phyloP scores from a whole-genome alignment of 2,797 vertebrate genomes.

The Lophura swinhoii region DNA sequence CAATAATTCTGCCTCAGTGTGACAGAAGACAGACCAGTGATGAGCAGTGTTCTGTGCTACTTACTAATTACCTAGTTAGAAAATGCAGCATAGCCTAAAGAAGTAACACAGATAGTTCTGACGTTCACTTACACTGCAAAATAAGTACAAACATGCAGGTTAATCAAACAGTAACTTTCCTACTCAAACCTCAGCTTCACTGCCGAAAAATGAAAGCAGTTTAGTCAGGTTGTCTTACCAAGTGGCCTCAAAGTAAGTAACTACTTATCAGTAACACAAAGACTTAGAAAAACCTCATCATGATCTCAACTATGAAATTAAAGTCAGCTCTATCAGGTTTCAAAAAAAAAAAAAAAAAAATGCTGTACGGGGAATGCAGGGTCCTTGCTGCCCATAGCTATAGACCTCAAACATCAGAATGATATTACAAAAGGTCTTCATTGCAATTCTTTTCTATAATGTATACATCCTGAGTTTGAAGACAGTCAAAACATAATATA shows the following conservation, averaged over 20 bases:
- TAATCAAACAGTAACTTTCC: background rate
- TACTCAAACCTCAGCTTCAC: background rate
- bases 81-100: background rate
- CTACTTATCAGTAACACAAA: background rate
- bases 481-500: background rate
- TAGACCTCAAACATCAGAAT: background rate
- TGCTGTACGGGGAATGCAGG: background rate
- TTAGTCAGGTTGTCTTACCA: background rate
- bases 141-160: background rate
- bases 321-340: background rate
- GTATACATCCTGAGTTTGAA: background rate
- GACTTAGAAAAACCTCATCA: background rate
- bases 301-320: background rate
- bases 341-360: too few relatives aligned
- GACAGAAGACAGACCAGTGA: background rate
- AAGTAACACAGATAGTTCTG: background rate
- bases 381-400: background rate
- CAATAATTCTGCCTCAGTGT: background rate
- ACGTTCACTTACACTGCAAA: background rate
- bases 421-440: background rate
- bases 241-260: background rate
- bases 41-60: background rate
- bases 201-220: background rate
- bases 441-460: background rate
- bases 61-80: background rate